These are phyloP conservation scores for Hofmannophila pseudospretella DNA, from an alignment of 2,888 invertebrate species.

Conservation along the genomic window DNA sequence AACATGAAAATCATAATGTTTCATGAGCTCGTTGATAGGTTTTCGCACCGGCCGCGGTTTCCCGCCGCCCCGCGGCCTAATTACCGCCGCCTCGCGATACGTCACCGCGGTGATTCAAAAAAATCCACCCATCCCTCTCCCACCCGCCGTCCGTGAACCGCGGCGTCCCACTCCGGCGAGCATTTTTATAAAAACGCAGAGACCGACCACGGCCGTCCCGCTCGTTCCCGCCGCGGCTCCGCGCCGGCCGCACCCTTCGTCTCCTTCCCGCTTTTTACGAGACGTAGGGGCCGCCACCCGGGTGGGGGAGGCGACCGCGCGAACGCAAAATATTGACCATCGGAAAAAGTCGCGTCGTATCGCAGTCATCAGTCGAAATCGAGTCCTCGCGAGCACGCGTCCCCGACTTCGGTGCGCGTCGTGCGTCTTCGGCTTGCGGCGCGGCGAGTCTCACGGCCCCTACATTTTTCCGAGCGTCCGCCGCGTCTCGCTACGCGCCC, in stretches of 20 bases:
- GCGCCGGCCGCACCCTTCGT: conserved; percentile 70
- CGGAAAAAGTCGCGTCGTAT: conserved; percentile 79
- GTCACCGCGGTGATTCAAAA: conserved; percentile 74
- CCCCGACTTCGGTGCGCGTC: conserved; percentile 68
- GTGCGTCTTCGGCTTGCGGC: conserved; percentile 75
- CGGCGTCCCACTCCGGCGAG: conserved; percentile 60
- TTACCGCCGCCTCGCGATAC: conserved; percentile 73
- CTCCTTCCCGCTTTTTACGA: conserved; percentile 79
- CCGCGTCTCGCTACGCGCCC: conserved; percentile 61
- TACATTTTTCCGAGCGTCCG: conserved; percentile 64
- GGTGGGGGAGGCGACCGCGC: conserved; percentile 75
- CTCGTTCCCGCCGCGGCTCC: conserved; percentile 65
- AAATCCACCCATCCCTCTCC: conserved; percentile 70
- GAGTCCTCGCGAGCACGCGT: conserved; percentile 71
- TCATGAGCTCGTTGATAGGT: conserved; percentile 77
- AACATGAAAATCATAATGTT: conserved; percentile 75
- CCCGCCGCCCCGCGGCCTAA: conserved; percentile 77
- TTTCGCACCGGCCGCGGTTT: conserved; percentile 73
- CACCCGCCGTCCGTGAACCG: conserved; percentile 33
- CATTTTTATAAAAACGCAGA: conserved; percentile 78
- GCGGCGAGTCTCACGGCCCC: conserved; percentile 50
- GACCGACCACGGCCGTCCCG: conserved; percentile 71
- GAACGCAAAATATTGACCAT: conserved; percentile 80
- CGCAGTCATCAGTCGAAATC: conserved; percentile 78
- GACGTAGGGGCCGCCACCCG: conserved; percentile 73